Base-by-base conservation (phyloP, 2,888 invertebrate genomes). In the Andricus curvator region DNA sequence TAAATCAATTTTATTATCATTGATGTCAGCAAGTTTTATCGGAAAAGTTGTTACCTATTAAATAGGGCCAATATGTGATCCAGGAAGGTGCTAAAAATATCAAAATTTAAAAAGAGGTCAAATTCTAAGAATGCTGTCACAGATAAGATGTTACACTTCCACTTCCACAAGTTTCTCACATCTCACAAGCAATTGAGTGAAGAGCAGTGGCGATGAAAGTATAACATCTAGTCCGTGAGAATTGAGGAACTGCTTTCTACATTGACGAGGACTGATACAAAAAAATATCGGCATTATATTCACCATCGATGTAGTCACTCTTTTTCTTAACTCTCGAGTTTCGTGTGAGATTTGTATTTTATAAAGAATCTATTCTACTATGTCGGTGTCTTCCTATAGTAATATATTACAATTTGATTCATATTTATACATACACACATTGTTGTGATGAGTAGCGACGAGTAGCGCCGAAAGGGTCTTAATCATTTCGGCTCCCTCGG, bases 371-470 rank as follows among this genome's bases (percentile, higher is more conserved):
- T 56, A 9, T 9, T n/a, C 20, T 56, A 56, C n/a, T 56, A 9
- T n/a, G 56, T 8, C n/a, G 2, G n/a, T 8, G 56, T n/a, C n/a
- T 48, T 13, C 68, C 67, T 77, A 76, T 86, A 86, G 86, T 88
- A 89, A 90, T 90, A 90, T 90, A 90, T 90, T 90, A 90, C 90
- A 90, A 85, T 89, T 89, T 87, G 86, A 89, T 90, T 89, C 89
- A 90, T 90, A 90, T 90, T 89, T 89, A 90, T 90, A 90, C 90
- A 90, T 87, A 88, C 88, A 88, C 87, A 88, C 85, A 88, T 84
- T 83, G 83, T 84, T 81, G 62, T 6, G 62, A 25, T 3, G 9
- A 22, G 11, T 41, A 8, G 9, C 37, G 29, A 3, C 29, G 3
- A 37, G 37, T 37, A 37, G 8, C 37, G 37, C 29, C 29, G 29